Evolutionary conservation across 2,888 invertebrate genomes (phyloP), one percentile per base, ranked within the genome.

Genomic region (Vannuccia rotundouncinata): DNA sequence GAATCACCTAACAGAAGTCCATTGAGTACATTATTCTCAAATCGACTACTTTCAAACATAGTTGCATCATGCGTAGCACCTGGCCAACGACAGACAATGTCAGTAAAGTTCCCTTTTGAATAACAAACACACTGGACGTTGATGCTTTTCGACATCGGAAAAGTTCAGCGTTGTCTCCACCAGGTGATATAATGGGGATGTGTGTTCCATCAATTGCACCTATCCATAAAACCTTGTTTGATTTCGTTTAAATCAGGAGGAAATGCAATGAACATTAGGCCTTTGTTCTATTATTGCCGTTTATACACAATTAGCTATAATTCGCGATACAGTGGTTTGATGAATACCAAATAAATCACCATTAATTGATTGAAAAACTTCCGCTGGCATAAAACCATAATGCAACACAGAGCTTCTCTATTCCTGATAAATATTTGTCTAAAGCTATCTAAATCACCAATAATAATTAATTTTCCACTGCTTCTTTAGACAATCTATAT

Each of bases 401-500:
- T 22, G 66, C 25, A 66, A 66, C 66, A 66, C 66, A 66, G 25
- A 66, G 10, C 66, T 66, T 66, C 66, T 66, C 66, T 66, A 5
- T 66, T 66, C 66, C 66, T 27, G 17, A 66, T 22, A 66, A 66
- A 66, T 66, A 17, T 27, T 17, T 66, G 66, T 66, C 66, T 22
- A 66, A 27, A 5, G 25, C 66, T 66, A 66, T 66, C 66, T 66
- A 5, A 66, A 66, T 66, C 5, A 66, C 66, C 66, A 66, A 66
- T 22, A 66, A 66, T 66, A 66, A 66, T 66, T 66, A 66, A 66
- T 66, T 5, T 66, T 66, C 66, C 10, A 5, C 66, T 66, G 10
- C 66, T 66, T 66, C 66, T 66, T 66, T 66, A 66, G 66, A 66
- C 13, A 66, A 66, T 66, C 66, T 66, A 66, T 66, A 66, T 66